Conservation (phyloP, 2,797 vertebrate species). For the Natrix natrix region DNA sequence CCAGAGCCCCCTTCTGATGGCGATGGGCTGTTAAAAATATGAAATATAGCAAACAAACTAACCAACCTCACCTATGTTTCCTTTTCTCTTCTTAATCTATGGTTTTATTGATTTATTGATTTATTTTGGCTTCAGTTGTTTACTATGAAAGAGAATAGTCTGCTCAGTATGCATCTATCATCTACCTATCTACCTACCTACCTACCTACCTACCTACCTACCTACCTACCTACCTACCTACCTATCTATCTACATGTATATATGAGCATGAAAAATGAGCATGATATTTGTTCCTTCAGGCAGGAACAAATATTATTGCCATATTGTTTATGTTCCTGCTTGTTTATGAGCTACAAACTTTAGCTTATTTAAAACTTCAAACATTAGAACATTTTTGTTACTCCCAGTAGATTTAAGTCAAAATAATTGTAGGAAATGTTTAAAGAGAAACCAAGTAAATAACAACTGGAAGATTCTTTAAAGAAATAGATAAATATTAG, state of each 20-base stretch:
- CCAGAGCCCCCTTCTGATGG: background rate
- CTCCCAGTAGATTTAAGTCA: constrained; percentile 58
- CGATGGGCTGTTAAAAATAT: background rate
- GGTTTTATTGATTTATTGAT: background rate
- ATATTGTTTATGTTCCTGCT: constrained; percentile 11
- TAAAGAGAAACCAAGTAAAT: constrained; percentile 65
- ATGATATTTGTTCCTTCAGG: background rate
- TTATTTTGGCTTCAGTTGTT: background rate
- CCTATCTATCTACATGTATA: too few relatives aligned
- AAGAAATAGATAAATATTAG: constrained; percentile 52
- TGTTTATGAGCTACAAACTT: constrained; percentile 28
- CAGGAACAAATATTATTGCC: background rate
- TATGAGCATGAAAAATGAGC: background rate
- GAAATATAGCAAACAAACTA: background rate
- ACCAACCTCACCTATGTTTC: background rate
- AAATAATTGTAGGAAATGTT: constrained; percentile 65
- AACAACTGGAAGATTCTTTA: constrained; percentile 68
- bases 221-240: too few relatives aligned
- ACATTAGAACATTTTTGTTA: constrained; percentile 47
- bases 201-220: too few relatives aligned
- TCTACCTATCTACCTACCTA: too few relatives aligned
- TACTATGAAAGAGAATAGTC: background rate
- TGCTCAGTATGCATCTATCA: background rate
- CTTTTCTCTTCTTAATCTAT: background rate
- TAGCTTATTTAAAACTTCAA: constrained; percentile 35